phyloP scores from a whole-genome alignment of 2,888 invertebrate genomes.

The Drosophila macrothrix region DNA sequence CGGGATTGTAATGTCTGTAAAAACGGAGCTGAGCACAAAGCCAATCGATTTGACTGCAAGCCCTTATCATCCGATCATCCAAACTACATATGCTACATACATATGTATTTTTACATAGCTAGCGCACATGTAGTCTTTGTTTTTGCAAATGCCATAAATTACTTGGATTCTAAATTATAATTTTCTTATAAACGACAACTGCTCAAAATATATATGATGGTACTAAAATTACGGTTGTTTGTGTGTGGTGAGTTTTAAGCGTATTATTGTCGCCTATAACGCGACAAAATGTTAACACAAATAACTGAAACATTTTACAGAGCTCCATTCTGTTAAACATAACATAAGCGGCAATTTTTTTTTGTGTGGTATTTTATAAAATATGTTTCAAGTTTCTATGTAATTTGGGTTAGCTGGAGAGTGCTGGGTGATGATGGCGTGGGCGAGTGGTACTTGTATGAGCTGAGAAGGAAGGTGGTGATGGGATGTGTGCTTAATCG shows the following conservation, averaged over 20 bases:
- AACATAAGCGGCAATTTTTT: constrained; percentile 31
- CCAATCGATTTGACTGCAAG: background rate
- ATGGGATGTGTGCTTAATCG: constrained; percentile 89
- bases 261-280: constrained; percentile 71
- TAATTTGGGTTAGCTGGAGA: constrained; percentile 26
- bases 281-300: constrained; percentile 60
- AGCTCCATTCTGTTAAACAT: constrained; percentile 36
- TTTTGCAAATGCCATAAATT: constrained; percentile 63
- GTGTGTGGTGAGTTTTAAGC: constrained; percentile 47
- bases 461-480: background rate
- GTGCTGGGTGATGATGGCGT: constrained; percentile 5
- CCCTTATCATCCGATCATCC: constrained; percentile 62
- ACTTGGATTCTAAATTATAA: constrained; percentile 76
- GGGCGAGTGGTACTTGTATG: constrained; percentile 6
- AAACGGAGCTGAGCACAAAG: background rate
- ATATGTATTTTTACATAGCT: constrained; percentile 52
- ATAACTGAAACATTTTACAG: constrained; percentile 49
- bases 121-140: constrained; percentile 62
- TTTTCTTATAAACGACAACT: constrained; percentile 69
- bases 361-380: constrained; percentile 27
- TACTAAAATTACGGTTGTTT: constrained; percentile 40
- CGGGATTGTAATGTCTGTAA: constrained; percentile 84
- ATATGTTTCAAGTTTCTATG: constrained; percentile 31
- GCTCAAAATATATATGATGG: constrained; percentile 44
- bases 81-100: constrained; percentile 68